phyloP scores from a whole-genome alignment of 2,797 vertebrate species.

The Alauda arvensis region DNA sequence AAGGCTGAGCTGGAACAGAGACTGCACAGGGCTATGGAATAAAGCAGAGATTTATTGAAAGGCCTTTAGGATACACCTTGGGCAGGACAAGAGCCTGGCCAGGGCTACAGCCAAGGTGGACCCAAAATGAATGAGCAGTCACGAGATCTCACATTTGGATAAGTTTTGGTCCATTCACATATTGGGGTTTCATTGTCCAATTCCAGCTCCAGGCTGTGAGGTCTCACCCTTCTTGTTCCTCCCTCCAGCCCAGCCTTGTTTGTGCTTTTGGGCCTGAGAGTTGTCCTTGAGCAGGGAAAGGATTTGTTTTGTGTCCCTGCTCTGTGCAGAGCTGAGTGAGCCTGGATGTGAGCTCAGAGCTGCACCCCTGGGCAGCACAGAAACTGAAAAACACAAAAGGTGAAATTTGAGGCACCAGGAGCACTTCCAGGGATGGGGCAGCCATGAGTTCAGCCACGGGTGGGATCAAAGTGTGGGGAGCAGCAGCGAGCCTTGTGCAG shows the following conservation, averaged over 20 bases:
- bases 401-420: neutral
- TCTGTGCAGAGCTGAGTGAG: neutral
- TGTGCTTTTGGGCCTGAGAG: neutral
- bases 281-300: neutral
- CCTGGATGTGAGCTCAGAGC: neutral
- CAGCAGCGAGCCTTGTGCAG: neutral
- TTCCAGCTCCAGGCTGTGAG: neutral
- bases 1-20: neutral
- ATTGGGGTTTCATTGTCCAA: neutral
- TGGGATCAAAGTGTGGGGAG: neutral
- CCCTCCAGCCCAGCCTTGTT: neutral
- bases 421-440: neutral
- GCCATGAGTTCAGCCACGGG: neutral
- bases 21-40: neutral
- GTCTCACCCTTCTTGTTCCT: neutral
- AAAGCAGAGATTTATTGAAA: neutral
- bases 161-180: neutral
- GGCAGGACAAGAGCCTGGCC: neutral
- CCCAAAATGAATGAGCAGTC: neutral
- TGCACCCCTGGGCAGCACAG: neutral
- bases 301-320: neutral
- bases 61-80: neutral
- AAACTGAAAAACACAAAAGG: fast-evolving
- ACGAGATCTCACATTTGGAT: neutral
- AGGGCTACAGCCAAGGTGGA: neutral